Evolutionary conservation across 2,113 vertebrate species (phyloP).

Genomic region (Macroglossus sobrinus): DNA sequence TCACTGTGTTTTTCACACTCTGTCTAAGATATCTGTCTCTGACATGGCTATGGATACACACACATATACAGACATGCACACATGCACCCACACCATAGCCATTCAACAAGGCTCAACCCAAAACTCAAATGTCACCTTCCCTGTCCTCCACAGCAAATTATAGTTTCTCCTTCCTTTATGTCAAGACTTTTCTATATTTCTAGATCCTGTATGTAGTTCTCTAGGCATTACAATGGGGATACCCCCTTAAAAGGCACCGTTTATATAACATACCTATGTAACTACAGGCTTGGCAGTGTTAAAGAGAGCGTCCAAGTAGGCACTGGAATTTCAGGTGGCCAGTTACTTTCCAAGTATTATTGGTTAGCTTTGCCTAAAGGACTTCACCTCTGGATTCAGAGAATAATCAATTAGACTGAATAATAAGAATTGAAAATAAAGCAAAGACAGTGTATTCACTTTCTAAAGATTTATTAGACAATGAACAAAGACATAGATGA

Average conservation of each 20-base stretch:
- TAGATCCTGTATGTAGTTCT: background rate
- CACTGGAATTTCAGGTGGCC: background rate
- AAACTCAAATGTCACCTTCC: background rate
- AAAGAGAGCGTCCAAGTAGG: background rate
- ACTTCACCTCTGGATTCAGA: background rate
- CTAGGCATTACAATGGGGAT: background rate
- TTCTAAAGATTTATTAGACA: background rate
- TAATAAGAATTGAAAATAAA: background rate
- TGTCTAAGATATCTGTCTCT: background rate
- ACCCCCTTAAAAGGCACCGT: background rate
- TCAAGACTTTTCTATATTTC: background rate
- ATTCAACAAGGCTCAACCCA: background rate
- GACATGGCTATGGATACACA: background rate
- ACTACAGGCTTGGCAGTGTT: background rate
- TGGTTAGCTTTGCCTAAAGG: background rate
- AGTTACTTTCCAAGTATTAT: background rate
- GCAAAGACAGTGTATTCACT: background rate
- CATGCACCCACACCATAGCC: background rate
- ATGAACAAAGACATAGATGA: background rate
- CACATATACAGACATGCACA: background rate
- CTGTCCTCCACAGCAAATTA: background rate
- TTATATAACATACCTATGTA: background rate
- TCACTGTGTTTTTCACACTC: background rate
- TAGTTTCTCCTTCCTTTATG: background rate
- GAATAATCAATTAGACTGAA: background rate